Evolutionary conservation across 2,113 vertebrate species (phyloP), one percentile per base, ranked within the genome.

Genomic region (Seriola aureovittata): DNA sequence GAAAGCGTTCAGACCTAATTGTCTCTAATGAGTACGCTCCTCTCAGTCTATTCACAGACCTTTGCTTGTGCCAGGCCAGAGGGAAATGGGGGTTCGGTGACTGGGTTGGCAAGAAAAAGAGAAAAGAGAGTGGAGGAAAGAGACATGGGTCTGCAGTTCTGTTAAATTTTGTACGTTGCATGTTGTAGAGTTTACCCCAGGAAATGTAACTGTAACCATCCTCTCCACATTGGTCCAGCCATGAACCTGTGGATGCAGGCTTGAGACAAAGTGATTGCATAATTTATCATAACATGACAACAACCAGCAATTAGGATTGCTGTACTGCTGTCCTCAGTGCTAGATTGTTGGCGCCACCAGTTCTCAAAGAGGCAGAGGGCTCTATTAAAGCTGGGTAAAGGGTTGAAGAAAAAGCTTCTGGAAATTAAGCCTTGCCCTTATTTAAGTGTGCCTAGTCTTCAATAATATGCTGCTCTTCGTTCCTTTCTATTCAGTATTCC

Each of bases 1-100:
- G 77, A 57, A 86, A 68, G 65, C 67, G 59, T 88, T 85, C 78
- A 73, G 70, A 79, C 75, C 12, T 90, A 82, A 92, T 92, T 59
- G 17, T 77, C 70, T 76, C 75, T 91, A 91, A 93, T 92, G 87
- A 93, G 86, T 71, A 73, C 82, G 48, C 82, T 86, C 72, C 64
- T 48, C 38, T 82, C 64, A 50, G 65, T 62, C 82, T 64, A 64
- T 82, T 90, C 79, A 90, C 48, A 89, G 59, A 73, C 48, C 78
- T 40, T 59, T 70, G 29, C 75, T 52, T 78, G 62, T 78, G 54
- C 76, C 63, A 86, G 36, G 25, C 0, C 17, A 17, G 21, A 32
- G 68, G 46, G 63, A 38, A 77, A 82, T 13, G 16, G 17, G 42
- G 13, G 34, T 38, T 59, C 32, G 13, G 46, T 57, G 29, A 69